Percentiles rank a stretch among this genome's conserved stretches.
Conservation (phyloP, 2,113 vertebrate species). For the Triplophysa siluroides region DNA sequence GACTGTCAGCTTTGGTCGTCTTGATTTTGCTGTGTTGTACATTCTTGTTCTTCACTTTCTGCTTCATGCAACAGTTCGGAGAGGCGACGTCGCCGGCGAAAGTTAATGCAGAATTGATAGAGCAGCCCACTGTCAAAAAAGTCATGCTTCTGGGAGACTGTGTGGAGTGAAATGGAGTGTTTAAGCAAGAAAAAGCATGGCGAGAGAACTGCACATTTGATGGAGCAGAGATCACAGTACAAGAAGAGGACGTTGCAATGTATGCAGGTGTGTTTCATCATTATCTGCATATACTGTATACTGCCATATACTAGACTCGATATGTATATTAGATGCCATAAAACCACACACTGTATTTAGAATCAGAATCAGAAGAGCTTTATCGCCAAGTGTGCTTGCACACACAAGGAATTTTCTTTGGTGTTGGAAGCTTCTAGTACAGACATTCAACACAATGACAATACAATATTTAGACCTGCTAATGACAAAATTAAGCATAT, state of each 20-base stretch:
- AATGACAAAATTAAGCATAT: not conserved
- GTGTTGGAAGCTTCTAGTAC: too few species aligned
- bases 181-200: not conserved
- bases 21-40: conserved; percentile 23
- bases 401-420: too few species aligned
- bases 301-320: too few species aligned
- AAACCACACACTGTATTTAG: too few species aligned
- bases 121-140: conserved; percentile 83
- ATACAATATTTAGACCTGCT: too few species aligned
- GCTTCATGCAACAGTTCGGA: conserved; percentile 78
- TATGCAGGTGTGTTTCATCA: too few species aligned
- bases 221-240: not conserved
- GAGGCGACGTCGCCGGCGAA: conserved; percentile 74
- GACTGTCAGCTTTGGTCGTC: conserved; percentile 73
- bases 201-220: not conserved
- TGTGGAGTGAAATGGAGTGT: conserved; percentile 7
- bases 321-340: too few species aligned
- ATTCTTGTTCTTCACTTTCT: conserved; percentile 51
- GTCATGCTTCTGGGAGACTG: conserved; percentile 78
- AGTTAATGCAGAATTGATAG: conserved; percentile 85
- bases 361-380: too few species aligned
- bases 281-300: too few species aligned
- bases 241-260: not conserved
- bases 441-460: too few species aligned
- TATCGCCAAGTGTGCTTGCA: too few species aligned